A percentile compares a stretch with the other conserved stretches of the same genome.
Evolutionary conservation across 2,113 vertebrate species (phyloP).

Genomic region (Pomatostomus ruficeps): DNA sequence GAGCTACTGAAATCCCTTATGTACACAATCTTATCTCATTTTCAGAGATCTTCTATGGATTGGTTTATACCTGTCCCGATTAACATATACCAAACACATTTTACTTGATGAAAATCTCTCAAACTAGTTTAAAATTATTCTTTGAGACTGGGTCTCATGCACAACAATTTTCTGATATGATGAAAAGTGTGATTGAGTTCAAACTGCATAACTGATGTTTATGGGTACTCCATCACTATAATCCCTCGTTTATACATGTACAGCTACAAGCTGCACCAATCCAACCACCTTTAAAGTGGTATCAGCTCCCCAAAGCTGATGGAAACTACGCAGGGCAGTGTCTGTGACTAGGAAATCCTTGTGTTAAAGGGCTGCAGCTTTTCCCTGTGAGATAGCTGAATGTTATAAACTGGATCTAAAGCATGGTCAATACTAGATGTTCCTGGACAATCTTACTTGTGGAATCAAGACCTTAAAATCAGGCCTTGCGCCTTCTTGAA

Average conservation of each 20-base stretch:
- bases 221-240: conserved; percentile 6
- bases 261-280: not conserved
- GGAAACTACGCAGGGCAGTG: not conserved
- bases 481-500: not conserved
- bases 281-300: not conserved
- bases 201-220: not conserved
- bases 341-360: not conserved
- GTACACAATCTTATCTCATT: conserved; percentile 48
- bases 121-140: not conserved
- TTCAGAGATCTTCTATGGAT: conserved; percentile 28
- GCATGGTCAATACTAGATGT: not conserved
- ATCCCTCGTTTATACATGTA: not conserved
- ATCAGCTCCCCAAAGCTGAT: not conserved
- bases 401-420: not conserved
- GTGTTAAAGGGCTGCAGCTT: not conserved
- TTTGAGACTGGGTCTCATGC: not conserved
- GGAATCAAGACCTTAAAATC: not conserved
- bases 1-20: conserved; percentile 39
- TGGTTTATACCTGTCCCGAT: conserved; percentile 7
- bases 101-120: not conserved
- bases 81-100: conserved; percentile 14
- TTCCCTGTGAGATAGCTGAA: not conserved
- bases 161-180: not conserved
- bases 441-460: not conserved
- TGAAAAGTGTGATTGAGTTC: conserved; percentile 25